Evolutionary conservation across 1,140 invertebrate species (phyloP).

Genomic region (Anastrepha ludens): DNA sequence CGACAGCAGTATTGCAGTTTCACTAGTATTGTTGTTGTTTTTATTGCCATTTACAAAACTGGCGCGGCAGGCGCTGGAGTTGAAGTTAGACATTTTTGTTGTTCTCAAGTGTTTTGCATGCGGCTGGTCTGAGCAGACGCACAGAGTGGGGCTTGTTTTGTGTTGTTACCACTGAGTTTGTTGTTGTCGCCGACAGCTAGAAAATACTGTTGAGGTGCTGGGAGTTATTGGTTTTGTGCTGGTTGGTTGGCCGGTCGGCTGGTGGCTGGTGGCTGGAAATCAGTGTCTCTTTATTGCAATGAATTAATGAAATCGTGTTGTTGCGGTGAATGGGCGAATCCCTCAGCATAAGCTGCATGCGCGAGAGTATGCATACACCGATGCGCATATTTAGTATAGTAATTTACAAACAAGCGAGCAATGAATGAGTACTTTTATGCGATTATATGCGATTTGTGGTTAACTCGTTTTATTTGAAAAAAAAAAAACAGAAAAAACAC

Average conservation of each 20-base stretch:
- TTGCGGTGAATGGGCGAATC: not conserved
- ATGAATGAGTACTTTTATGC: too few species aligned
- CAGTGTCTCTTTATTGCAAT: conserved; percentile 5
- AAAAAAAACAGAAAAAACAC: too few species aligned
- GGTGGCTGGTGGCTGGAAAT: not conserved
- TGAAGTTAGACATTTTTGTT: not conserved
- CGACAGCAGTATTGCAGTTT: not conserved
- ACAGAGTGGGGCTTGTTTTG: not conserved
- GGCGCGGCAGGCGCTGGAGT: not conserved
- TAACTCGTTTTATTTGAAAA: too few species aligned
- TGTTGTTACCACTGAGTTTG: not conserved
- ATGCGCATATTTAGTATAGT: too few species aligned
- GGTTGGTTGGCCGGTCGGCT: not conserved
- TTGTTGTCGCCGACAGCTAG: conserved; percentile 1
- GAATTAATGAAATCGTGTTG: not conserved
- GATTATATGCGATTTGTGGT: too few species aligned
- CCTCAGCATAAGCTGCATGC: not conserved
- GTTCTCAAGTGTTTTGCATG: conserved; percentile 13
- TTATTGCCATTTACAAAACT: not conserved
- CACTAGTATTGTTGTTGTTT: not conserved
- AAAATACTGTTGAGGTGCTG: not conserved
- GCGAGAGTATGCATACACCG: not conserved
- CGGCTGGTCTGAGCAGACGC: not conserved
- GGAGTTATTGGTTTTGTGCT: not conserved
- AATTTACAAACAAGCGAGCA: too few species aligned